Conservation (phyloP, 2,888 invertebrate species). For the Lutraria lutraria region DNA sequence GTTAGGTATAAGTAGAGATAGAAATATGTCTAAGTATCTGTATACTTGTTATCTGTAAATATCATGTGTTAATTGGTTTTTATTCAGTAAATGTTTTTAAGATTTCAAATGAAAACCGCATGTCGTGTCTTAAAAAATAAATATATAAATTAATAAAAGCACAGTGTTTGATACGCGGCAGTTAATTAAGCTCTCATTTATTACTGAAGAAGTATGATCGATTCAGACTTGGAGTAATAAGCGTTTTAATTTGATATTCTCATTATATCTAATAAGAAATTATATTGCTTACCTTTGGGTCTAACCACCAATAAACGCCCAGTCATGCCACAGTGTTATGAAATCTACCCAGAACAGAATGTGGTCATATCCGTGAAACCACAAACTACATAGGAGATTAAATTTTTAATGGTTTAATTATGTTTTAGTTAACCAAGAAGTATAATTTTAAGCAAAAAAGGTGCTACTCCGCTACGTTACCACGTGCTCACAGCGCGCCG, state of each 20-base stretch:
- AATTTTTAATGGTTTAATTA: neutral
- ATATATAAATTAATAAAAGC: too few relatives aligned
- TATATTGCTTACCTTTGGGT: neutral
- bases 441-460: conserved; percentile 32
- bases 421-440: neutral
- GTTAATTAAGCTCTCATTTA: too few relatives aligned
- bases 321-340: neutral
- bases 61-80: neutral
- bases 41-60: neutral
- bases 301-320: neutral
- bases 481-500: conserved; percentile 60
- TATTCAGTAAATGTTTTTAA: neutral
- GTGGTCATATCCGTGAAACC: conserved; percentile 18
- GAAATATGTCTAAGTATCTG: neutral
- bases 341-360: neutral
- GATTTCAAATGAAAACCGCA: neutral
- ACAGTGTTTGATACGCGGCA: too few relatives aligned
- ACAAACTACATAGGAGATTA: conserved; percentile 20
- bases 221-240: too few relatives aligned
- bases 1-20: neutral
- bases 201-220: too few relatives aligned
- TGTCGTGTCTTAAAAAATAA: neutral
- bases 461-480: conserved; percentile 48
- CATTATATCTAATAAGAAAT: neutral
- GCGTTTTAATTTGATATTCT: too few relatives aligned